Evolutionary conservation across 2,113 vertebrate genomes (phyloP), one percentile per base, ranked within the genome.

Genomic region (Aleadryas rufinucha): DNA sequence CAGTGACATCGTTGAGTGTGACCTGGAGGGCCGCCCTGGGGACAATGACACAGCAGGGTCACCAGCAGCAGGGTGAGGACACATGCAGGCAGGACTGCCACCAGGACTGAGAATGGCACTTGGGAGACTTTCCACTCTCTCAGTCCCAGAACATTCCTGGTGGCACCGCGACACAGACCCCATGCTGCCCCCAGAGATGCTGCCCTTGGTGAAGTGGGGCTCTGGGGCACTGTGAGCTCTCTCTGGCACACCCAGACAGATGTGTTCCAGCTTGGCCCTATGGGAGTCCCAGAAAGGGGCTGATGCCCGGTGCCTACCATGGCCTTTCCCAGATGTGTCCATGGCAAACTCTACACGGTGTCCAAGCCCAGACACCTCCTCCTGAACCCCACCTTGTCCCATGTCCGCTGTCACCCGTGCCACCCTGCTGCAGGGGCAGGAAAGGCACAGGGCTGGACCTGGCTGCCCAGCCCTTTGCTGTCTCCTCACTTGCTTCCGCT

Each of bases 1-100:
- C 94, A 99, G 99, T 20, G 99, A 99, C 99, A 99, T 99, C 89
- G 99, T 99, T 93, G 99, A 99, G 93, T 98, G 98, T 84, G 99
- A 98, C 98, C 98, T 98, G 96, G 98, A 98, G 77, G 99, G 98
- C 97, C 98, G 98, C 98, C 99, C 99, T 99, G 97, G 3, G 90
- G 70, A 17, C 61, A 90, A 70, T 3, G 4, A 80, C 9, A 91
- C 44, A 72, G 27, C 1, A 1, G 45, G 27, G 93, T 95, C 53
- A 97, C 35, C 47, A 28, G 31, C 76, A 84, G 87, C 49, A 12
- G 2, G 7, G 56, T 14, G 59, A 49, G 52, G 39, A 89, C 44
- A 83, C 66, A 53, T 0, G 0, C 22, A 39, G 37, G 45, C 65
- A 59, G 19, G 26, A 37, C n/a, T 39, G 71, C 42, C 16, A 35